Conservation (phyloP, 1,140 invertebrate species). For the Hycleus phaleratus region DNA sequence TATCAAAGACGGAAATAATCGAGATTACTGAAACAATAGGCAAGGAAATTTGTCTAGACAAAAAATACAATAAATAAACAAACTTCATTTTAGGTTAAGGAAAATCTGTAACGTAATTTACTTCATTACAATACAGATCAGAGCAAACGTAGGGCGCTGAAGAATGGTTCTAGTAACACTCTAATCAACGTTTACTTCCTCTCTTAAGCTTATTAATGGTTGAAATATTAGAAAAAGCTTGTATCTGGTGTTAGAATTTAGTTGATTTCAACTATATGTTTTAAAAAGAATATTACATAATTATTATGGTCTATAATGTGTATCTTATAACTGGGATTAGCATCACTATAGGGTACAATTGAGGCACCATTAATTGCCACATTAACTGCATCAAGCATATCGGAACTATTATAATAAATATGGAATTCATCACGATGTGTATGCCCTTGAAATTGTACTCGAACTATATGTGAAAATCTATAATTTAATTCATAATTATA, state of each 20-base stretch:
- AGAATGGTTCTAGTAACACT: too few species aligned
- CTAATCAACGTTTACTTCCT: too few species aligned
- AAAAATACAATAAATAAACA: neutral
- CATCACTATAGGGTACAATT: conserved; percentile 53
- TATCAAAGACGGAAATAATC: too few species aligned
- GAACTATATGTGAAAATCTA: conserved; percentile 52
- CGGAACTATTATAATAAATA: conserved; percentile 52
- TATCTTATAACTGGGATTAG: conserved; percentile 77
- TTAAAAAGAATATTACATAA: conserved; percentile 47
- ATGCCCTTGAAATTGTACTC: conserved; percentile 75
- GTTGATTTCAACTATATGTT: too few species aligned
- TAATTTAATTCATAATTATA: conserved; percentile 22
- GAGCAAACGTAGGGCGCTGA: too few species aligned
- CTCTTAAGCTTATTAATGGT: too few species aligned
- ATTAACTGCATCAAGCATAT: conserved; percentile 40
- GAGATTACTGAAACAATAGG: neutral
- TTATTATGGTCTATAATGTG: conserved; percentile 56
- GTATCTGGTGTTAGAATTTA: too few species aligned
- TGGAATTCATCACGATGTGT: conserved; percentile 69
- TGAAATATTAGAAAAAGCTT: too few species aligned
- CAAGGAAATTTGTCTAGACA: neutral
- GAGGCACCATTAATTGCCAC: conserved; percentile 74
- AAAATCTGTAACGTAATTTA: too few species aligned
- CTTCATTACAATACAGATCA: too few species aligned
- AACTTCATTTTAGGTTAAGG: too few species aligned